Percentiles rank a stretch among this genome's conserved stretches.
phyloP scores from a whole-genome alignment of 2,797 vertebrate species.

The Tokudaia muenninki region DNA sequence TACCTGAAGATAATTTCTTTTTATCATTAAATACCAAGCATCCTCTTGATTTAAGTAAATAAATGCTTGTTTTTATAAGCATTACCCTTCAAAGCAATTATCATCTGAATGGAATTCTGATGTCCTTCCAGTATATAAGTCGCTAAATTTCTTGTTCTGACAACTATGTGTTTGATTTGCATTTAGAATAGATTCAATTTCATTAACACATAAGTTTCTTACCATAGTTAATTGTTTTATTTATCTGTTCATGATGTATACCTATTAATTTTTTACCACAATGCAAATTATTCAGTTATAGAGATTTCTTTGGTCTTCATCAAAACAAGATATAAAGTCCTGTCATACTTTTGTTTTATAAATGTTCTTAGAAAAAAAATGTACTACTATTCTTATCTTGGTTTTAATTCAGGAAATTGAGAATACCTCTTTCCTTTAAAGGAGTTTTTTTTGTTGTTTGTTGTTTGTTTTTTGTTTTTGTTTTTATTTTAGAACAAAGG shows the following conservation, averaged over 20 bases:
- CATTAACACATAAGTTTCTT: neutral
- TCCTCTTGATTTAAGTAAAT: neutral
- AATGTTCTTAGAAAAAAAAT: neutral
- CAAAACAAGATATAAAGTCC: neutral
- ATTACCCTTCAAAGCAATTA: neutral
- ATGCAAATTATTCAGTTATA: neutral
- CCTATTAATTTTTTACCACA: neutral
- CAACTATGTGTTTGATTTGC: accelerated
- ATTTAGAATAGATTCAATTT: neutral
- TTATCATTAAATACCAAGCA: neutral
- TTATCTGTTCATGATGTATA: neutral
- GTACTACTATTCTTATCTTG: neutral
- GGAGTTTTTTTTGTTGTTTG: neutral
- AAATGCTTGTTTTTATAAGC: slow-evolving; percentile 10
- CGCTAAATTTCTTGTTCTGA: neutral
- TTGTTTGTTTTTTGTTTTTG: too few relatives aligned
- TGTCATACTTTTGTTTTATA: neutral
- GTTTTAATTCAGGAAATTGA: neutral
- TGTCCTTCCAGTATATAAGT: neutral
- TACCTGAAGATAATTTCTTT: neutral
- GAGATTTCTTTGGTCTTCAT: neutral
- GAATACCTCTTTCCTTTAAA: neutral
- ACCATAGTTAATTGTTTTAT: neutral
- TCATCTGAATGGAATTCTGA: neutral
- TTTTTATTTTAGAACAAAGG: neutral